phyloP scores from a whole-genome alignment of 2,888 invertebrate genomes.

The Netelia melanura region DNA sequence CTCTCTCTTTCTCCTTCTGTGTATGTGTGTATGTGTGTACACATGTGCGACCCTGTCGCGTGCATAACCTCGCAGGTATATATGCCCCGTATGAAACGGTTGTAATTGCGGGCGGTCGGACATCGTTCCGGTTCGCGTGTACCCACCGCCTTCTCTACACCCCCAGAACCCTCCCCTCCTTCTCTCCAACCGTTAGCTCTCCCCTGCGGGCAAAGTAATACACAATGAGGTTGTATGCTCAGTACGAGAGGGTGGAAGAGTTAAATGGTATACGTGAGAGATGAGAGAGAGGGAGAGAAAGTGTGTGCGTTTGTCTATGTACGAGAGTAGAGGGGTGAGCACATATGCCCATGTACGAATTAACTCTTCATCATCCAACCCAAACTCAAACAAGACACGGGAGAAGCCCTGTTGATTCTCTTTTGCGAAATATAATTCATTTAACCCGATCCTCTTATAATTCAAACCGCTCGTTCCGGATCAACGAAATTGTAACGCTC shows the following conservation, averaged over 20 bases:
- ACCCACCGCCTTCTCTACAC: conserved; percentile 14
- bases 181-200: background rate
- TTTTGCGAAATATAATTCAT: background rate
- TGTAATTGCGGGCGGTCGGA: conserved; percentile 64
- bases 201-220: conserved; percentile 43
- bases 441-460: background rate
- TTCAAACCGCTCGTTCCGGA: background rate
- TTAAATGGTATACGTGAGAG: background rate
- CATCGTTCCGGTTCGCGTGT: conserved; percentile 47
- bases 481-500: background rate
- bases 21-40: background rate
- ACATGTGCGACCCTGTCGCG: conserved; percentile 38
- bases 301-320: background rate
- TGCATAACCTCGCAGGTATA: conserved; percentile 49
- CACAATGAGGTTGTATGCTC: conserved; percentile 44
- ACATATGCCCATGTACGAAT: conserved; percentile 45
- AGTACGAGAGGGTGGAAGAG: conserved; percentile 18
- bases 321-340: background rate
- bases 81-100: conserved; percentile 45
- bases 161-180: conserved; percentile 19
- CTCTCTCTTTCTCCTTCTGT: no score
- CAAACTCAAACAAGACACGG: conserved; percentile 39
- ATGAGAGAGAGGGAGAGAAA: conserved; percentile 11
- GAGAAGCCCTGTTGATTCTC: conserved; percentile 25
- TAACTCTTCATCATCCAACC: conserved; percentile 54